Conservation (phyloP, 2,797 vertebrate genomes). For the Brachyalestes nurse region DNA sequence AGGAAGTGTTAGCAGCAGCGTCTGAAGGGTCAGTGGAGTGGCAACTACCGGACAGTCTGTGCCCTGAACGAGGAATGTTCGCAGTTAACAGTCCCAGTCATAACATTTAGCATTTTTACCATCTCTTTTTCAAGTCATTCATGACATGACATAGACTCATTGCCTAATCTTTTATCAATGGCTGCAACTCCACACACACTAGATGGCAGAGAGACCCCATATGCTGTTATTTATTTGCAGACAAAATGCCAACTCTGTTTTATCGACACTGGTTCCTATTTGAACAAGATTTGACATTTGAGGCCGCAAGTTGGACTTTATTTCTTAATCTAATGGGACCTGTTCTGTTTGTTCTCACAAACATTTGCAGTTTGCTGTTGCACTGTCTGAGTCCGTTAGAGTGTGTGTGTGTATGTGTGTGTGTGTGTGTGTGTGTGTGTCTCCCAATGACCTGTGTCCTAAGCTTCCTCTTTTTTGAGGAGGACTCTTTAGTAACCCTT, state of each 20-base stretch:
- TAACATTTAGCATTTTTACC: no score
- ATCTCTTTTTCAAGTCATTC: no score
- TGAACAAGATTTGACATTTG: constrained; percentile 52
- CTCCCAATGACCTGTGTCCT: neutral
- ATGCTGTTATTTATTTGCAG: constrained; percentile 29
- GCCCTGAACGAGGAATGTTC: neutral
- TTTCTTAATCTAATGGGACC: constrained; percentile 29
- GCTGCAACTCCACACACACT: neutral
- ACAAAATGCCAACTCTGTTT: constrained; percentile 23
- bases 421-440: neutral
- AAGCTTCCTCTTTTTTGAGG: constrained; percentile 12
- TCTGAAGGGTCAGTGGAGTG: constrained; percentile 6
- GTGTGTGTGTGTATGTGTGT: neutral
- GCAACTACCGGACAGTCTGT: neutral
- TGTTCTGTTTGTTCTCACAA: constrained; percentile 42
- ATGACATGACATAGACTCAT: neutral
- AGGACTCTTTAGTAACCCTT: constrained; percentile 10
- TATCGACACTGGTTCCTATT: constrained; percentile 51
- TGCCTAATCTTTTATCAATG: constrained; percentile 12
- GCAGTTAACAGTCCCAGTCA: neutral
- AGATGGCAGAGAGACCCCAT: constrained; percentile 10
- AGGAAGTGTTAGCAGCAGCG: neutral
- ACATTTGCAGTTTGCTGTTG: constrained; percentile 9
- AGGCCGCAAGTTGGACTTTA: constrained; percentile 43
- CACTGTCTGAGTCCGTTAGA: neutral